Conservation (phyloP, 2,797 vertebrate genomes). For the Halcyon smyrnensis region DNA sequence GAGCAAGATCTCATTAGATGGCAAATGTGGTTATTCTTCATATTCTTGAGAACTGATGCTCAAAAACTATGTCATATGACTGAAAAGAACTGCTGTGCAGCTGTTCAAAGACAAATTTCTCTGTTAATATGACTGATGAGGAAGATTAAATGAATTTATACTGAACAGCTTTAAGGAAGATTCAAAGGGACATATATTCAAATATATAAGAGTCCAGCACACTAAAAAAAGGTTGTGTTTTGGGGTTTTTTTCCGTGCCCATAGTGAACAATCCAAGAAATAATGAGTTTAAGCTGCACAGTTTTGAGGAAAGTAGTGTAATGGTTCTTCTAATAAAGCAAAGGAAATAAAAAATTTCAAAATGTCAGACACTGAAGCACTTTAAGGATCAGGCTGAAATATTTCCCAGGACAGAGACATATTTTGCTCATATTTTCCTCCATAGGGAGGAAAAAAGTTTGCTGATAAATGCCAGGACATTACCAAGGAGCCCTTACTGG, state of each 20-base stretch:
- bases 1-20: background rate
- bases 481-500: background rate
- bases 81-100: background rate
- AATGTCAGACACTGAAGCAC: background rate
- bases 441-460: background rate
- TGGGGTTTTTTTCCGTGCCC: background rate
- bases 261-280: background rate
- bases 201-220: background rate
- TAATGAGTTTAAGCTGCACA: background rate
- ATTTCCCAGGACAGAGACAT: background rate
- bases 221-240: background rate
- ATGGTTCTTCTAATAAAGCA: background rate
- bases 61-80: background rate
- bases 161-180: background rate
- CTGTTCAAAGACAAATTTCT: background rate
- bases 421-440: background rate
- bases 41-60: background rate
- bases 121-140: background rate
- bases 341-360: background rate
- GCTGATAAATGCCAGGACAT: background rate
- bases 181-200: background rate
- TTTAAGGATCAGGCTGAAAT: background rate
- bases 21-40: background rate
- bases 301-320: background rate
- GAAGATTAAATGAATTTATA: background rate